Evolutionary conservation across 1,140 invertebrate species (phyloP), one percentile per base, ranked within the genome.

Genomic region (Copidosoma floridanum): DNA sequence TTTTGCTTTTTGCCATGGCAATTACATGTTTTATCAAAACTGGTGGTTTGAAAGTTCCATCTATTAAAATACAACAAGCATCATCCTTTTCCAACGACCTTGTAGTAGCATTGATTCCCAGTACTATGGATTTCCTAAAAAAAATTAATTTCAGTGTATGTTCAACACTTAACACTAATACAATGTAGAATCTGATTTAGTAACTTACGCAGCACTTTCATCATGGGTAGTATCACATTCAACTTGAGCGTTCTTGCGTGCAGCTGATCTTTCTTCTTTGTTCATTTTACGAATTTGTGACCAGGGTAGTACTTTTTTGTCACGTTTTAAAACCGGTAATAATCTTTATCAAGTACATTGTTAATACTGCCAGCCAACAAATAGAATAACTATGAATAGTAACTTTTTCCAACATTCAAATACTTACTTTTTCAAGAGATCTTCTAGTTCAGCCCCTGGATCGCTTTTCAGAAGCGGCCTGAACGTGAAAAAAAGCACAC

Each of bases 41-140:
- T 5, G 59, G 57, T 4, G 74, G 71, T 23, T 80, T 72, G 1
- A 76, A 68, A 43, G 63, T 69, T 2, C 74, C 65, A 43, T 80
- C 75, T 26, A 80, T 50, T 60, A 81, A 54, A 20, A 80, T 55
- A 14, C 68, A 77, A 38, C 67, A 70, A 4, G 74, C 3, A n/a
- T 61, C 61, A 4, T 72, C 26, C 24, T 72, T 79, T 57, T 81
- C 79, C 40, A 81, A 54, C 18, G 68, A 56, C 18, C 72, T 66
- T 35, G 77, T 80, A 4, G 78, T 67, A 32, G 61, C 65, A 70
- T 81, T 81, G 2, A 78, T 64, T 51, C 79, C 79, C 23, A 77
- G 51, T 24, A 75, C 43, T 16, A 80, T 29, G 21, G 61, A 65
- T 40, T 72, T 65, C 5, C 76, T 81, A 58, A 61, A 71, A 71